A percentile compares a stretch with the other conserved stretches of the same genome.
Evolutionary conservation across 2,888 invertebrate genomes (phyloP).

Genomic region (Camponotus fellah): DNA sequence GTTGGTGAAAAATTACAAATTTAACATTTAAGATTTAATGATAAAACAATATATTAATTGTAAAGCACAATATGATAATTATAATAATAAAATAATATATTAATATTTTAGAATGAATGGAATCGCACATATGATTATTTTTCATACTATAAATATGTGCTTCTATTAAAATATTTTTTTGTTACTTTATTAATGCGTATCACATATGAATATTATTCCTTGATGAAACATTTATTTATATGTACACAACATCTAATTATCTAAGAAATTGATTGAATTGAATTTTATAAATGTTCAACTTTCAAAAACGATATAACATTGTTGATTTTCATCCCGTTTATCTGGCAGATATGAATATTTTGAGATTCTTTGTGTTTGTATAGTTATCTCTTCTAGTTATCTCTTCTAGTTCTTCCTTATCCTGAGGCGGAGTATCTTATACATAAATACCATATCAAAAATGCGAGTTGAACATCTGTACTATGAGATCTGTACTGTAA

Average conservation of each 20-base stretch:
- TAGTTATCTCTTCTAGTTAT: constrained; percentile 86
- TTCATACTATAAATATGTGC: not conserved
- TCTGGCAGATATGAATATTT: constrained; percentile 88
- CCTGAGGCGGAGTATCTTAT: constrained; percentile 88
- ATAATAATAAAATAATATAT: too few relatives aligned
- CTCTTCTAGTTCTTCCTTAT: constrained; percentile 85
- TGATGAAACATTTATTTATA: constrained; percentile 1
- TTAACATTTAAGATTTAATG: constrained; percentile 82
- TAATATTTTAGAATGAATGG: not conserved
- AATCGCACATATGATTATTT: not conserved
- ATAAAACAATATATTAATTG: constrained; percentile 78
- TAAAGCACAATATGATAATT: constrained; percentile 68
- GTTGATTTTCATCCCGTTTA: constrained; percentile 87
- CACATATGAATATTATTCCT: not conserved
- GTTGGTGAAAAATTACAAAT: constrained; percentile 83
- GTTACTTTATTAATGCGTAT: not conserved
- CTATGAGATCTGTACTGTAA: constrained; percentile 90
- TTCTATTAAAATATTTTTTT: not conserved
- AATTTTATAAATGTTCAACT: constrained; percentile 65
- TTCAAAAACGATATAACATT: constrained; percentile 80
- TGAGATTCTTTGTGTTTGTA: constrained; percentile 84
- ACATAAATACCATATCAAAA: constrained; percentile 88
- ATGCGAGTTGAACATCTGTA: constrained; percentile 90
- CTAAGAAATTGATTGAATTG: not conserved
- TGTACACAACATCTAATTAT: not conserved